Evolutionary conservation across 2,797 vertebrate genomes (phyloP), one percentile per base, ranked within the genome.

Genomic region (Anas acuta): DNA sequence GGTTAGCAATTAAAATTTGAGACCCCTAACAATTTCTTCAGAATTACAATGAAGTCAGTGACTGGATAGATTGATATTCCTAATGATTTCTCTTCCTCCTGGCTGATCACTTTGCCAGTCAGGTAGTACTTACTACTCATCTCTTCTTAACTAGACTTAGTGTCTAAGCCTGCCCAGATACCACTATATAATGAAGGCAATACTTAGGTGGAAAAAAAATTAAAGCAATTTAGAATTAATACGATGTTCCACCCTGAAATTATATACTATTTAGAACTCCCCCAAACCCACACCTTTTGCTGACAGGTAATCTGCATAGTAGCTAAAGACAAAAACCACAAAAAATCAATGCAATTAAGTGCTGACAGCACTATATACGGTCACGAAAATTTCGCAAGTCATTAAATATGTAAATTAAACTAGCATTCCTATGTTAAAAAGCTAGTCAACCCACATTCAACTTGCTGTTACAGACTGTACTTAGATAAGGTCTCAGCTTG

Each of bases 211-310:
- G 10, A 28, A 39, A 64, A 62, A 62, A 61, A 28, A 15, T 14
- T 51, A 66, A 75, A 84, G 37, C 3, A 26, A 17, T 2, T 2
- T 19, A 7, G 22, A 64, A 41, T 28, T 33, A 7, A 65, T 18
- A 73, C 0, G 0, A 13, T 5, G 7, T 28, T 86, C 49, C 26
- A 81, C 22, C 16, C 32, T 25, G 28, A 89, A 84, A 92, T 1
- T 0, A 39, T 0, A 0, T 16, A 22, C 35, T 67, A 80, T 49
- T 57, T 21, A 5, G 3, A 84, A 62, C 13, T 69, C 5, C 14
- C 57, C 57, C 22, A 43, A 49, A 4, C 69, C 37, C 18, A 74
- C 9, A 64, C 4, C 19, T 25, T 32, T 51, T 13, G 37, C n/a
- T 54, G 62, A 66, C 19, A 41, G 5, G 12, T 82, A 78, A 82